phyloP scores from a whole-genome alignment of 2,113 vertebrate genomes.

The Prochilodus magdalenae region DNA sequence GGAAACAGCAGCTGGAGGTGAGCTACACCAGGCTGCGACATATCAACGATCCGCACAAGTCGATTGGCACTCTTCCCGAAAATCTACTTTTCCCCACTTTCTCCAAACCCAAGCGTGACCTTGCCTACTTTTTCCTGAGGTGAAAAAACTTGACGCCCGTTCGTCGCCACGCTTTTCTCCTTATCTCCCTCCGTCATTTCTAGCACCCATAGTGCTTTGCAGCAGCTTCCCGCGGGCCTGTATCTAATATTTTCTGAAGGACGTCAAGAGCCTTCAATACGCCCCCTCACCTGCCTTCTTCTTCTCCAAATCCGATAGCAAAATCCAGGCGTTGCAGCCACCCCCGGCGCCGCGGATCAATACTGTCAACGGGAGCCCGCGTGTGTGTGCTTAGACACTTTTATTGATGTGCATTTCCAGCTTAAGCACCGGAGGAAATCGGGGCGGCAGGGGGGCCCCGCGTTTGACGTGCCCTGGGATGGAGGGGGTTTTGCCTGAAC shows the following conservation, averaged over 20 bases:
- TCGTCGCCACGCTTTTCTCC: background rate
- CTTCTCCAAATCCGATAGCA: constrained; percentile 48
- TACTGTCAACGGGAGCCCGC: constrained; percentile 55
- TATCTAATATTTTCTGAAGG: constrained; percentile 57
- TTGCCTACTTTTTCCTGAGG: constrained; percentile 41
- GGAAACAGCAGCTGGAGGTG: constrained; percentile 6
- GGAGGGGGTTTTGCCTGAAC: constrained; percentile 20
- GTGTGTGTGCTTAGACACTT: constrained; percentile 47
- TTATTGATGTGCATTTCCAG: constrained; percentile 60
- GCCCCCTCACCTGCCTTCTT: constrained; percentile 49
- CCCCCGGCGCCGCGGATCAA: constrained; percentile 48
- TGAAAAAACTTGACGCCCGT: constrained; percentile 32
- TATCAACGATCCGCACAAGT: constrained; percentile 21
- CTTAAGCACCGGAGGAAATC: constrained; percentile 55
- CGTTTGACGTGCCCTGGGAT: constrained; percentile 34
- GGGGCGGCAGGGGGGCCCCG: constrained; percentile 38
- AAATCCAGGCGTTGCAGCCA: constrained; percentile 49
- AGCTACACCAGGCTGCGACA: constrained; percentile 6
- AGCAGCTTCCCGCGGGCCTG: constrained; percentile 35
- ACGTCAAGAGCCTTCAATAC: constrained; percentile 53
- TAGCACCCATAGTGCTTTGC: constrained; percentile 50
- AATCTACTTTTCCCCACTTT: constrained; percentile 40
- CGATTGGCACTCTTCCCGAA: constrained; percentile 22
- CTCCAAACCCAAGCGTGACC: constrained; percentile 30
- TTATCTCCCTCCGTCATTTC: constrained; percentile 54